Evolutionary conservation across 1,140 invertebrate species (phyloP).

Genomic region (Pseudachorutes palmiensis): DNA sequence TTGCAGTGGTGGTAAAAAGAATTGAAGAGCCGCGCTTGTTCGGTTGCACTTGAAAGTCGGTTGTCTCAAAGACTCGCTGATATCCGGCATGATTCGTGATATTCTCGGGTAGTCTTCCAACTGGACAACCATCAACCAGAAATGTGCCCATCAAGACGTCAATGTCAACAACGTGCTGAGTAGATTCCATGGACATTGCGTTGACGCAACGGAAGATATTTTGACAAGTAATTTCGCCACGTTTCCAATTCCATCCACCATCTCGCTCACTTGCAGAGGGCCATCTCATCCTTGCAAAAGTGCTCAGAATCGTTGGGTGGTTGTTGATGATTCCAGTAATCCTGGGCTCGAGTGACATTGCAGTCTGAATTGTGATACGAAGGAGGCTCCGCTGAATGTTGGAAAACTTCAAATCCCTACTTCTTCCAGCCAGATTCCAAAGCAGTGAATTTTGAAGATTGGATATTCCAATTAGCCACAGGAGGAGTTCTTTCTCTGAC

Average conservation of each 20-base stretch:
- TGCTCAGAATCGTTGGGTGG: no score
- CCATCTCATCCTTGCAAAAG: no score
- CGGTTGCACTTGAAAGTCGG: constrained; percentile 16
- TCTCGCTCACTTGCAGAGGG: no score
- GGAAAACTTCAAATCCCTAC: no score
- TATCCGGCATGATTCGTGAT: constrained; percentile 17
- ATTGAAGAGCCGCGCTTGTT: neutral
- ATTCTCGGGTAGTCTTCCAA: neutral
- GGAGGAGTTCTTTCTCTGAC: no score
- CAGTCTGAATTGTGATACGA: no score
- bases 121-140: constrained; percentile 25
- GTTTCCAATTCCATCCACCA: neutral
- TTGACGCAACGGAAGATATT: neutral
- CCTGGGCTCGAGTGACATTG: no score
- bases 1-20: neutral
- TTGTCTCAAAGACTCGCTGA: constrained; percentile 13
- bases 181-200: neutral
- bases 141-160: constrained; percentile 22
- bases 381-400: no score
- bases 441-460: no score
- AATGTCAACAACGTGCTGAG: constrained; percentile 11
- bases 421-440: no score
- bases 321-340: no score
- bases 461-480: no score
- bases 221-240: neutral